phyloP scores from a whole-genome alignment of 2,113 vertebrate genomes.

The Rhea americana region DNA sequence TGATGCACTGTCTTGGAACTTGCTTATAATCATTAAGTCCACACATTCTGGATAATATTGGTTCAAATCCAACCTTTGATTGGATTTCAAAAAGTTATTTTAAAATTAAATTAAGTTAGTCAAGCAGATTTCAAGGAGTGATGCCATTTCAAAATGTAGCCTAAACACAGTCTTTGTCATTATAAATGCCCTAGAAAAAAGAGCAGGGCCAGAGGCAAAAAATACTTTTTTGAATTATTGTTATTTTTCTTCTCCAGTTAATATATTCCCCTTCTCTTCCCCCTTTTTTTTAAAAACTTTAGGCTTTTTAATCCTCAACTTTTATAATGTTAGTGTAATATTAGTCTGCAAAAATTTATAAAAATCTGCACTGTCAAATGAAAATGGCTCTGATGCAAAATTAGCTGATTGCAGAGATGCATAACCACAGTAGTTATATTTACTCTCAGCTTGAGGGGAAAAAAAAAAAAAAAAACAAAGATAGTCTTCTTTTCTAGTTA shows the following conservation, averaged over 20 bases:
- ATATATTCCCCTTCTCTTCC: neutral
- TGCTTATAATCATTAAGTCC: neutral
- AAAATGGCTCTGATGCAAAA: neutral
- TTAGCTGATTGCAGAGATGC: neutral
- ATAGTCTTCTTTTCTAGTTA: neutral
- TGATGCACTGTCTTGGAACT: neutral
- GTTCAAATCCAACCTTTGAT: neutral
- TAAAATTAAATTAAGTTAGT: neutral
- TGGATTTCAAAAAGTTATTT: neutral
- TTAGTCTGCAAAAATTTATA: neutral
- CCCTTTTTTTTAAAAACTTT: neutral
- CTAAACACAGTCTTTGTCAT: neutral
- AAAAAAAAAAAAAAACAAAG: neutral
- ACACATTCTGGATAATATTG: neutral
- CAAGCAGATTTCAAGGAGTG: neutral
- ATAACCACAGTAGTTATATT: neutral
- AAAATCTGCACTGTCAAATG: neutral
- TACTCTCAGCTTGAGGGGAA: neutral
- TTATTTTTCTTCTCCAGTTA: neutral
- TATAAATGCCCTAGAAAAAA: neutral
- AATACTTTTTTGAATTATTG: neutral
- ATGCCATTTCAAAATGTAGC: neutral
- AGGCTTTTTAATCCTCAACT: neutral
- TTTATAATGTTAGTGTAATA: neutral
- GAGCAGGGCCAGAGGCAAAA: no score